phyloP scores from a whole-genome alignment of 2,113 vertebrate species.

The Neopipo cinnamomea region DNA sequence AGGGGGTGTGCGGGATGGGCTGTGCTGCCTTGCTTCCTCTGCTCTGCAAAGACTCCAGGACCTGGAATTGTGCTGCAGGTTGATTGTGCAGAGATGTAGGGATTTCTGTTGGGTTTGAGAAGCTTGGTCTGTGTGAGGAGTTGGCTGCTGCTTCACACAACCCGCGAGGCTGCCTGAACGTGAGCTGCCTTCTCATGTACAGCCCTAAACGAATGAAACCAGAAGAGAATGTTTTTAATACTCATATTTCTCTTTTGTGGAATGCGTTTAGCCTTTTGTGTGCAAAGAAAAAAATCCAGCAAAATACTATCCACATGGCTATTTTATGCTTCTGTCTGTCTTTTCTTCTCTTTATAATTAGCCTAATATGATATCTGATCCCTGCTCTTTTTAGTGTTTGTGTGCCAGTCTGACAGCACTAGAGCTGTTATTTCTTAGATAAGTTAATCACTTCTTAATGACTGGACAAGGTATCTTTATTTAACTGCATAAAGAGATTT shows the following conservation, averaged over 20 bases:
- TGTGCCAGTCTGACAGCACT: constrained; percentile 13
- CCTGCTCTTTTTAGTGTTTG: constrained; percentile 51
- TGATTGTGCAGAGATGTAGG: neutral
- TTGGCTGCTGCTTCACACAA: neutral
- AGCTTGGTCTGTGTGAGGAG: neutral
- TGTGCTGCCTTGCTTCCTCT: neutral
- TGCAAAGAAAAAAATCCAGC: neutral
- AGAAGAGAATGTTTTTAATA: neutral
- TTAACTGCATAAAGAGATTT: constrained; percentile 51
- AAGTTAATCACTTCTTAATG: constrained; percentile 62
- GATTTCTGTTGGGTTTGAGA: neutral
- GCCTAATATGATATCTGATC: constrained; percentile 49
- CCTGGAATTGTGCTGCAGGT: neutral
- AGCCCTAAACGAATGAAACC: neutral
- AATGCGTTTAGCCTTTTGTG: neutral
- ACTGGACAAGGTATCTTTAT: constrained; percentile 56
- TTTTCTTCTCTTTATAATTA: constrained; percentile 46
- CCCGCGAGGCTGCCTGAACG: neutral
- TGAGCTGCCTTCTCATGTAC: rapidly evolving
- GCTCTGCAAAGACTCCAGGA: neutral
- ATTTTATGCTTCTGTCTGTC: constrained; percentile 34
- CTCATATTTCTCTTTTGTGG: neutral
- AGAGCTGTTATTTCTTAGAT: constrained; percentile 46
- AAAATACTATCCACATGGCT: constrained; percentile 41
- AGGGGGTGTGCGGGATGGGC: neutral